Evolutionary conservation across 2,888 invertebrate species (phyloP), one percentile per base, ranked within the genome.

Genomic region (Noctua comes): DNA sequence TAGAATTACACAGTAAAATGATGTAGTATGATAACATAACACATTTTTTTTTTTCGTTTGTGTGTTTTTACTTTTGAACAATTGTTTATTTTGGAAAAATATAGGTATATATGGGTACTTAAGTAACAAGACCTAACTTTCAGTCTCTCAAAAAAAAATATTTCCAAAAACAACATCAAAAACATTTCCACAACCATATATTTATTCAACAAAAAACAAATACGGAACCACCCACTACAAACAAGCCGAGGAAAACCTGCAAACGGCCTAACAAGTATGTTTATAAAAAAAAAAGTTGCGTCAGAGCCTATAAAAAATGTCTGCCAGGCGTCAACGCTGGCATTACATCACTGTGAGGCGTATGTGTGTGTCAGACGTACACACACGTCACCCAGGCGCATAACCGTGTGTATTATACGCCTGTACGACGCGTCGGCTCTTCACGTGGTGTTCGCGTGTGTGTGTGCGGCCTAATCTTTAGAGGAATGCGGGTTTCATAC

Each of bases 231-330:
- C 57, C 73, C 79, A 79, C 73, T 82, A 70, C 65, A 83, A 85
- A 83, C 57, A 51, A 75, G 64, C n/a, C 46, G 80, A 86, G 88
- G 86, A 87, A 88, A 89, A 79, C 82, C 80, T 91, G 90, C 85
- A 90, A 90, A 88, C 91, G 66, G 89, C 95, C 93, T 95, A 92
- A 94, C 91, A 88, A 91, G 91, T 92, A 93, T 93, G 92, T 91
- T 92, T 94, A 94, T 94, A 96, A 95, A 96, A 95, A 79, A n/a
- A 88, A 96, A 94, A 91, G 94, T 96, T 96, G 96, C 96, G 96
- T 96, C 96, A 96, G 93, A 95, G 93, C 88, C 91, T 95, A 97
- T 96, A 96, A 96, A 97, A 97, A 97, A 96, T 96, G 96, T 96
- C 96, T 97, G 94, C 94, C 91, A 94, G 94, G 93, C 96, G 96